Base-by-base conservation (phyloP, 2,888 invertebrate genomes). In the Eudasyphora cyanicolor region DNA sequence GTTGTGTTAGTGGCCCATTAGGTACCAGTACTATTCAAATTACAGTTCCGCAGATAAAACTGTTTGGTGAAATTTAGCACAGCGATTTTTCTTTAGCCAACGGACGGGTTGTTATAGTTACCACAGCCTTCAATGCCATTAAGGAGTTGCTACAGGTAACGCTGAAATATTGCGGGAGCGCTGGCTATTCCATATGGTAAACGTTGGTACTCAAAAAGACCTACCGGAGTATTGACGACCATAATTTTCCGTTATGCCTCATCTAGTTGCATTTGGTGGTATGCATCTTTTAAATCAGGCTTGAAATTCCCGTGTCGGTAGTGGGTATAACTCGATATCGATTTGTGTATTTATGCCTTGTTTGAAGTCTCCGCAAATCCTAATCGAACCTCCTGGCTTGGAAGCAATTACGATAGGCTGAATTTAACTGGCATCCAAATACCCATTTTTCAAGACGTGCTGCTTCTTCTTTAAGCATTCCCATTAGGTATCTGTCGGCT, bases 131-230 rank as follows among this genome's bases (percentile, higher is more conserved):
- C 85, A 5, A 88, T 81, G 5, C 88, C 89, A 60, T 78, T 77
- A 14, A 92, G 79, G 27, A 90, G 76, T 51, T 87, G 80, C 82
- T 91, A 91, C 69, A 91, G 86, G 17, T 87, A 86, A 60, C 85
- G 73, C 75, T 91, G 91, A 82, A 87, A 84, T 89, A 91, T 91
- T 29, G 76, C 73, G 6, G 81, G 64, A 21, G 89, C 88, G n/a
- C 90, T 90, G 7, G 88, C 87, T 19, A 91, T 87, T 7, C 91
- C 92, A 86, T 88, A 91, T 3, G 89, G n/a, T n/a, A n/a, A n/a
- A n/a, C n/a, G n/a, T n/a, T n/a, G n/a, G n/a, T n/a, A n/a, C n/a
- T n/a, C n/a, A n/a, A n/a, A n/a, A n/a, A n/a, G n/a, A n/a, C n/a
- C n/a, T n/a, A n/a, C 85, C 88, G 87, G 38, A 90, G n/a, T n/a